Base-by-base conservation (phyloP, 2,797 vertebrate genomes). In the Pseudopleuronectes americanus region DNA sequence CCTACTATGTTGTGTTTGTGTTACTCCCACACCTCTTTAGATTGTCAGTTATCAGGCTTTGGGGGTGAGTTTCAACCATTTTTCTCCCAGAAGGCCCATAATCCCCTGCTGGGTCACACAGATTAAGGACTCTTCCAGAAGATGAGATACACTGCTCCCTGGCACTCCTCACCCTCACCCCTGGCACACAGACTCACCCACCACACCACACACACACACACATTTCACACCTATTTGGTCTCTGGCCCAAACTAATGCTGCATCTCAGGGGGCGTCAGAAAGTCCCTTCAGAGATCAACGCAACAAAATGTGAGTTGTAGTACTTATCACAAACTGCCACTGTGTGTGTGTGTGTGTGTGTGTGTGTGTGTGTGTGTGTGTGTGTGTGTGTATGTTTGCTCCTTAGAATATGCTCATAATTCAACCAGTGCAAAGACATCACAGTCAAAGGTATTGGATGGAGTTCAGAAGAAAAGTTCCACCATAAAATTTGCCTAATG, bases 121-220 rank as follows among this genome's bases (percentile, higher is more conserved):
- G 90, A 93, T 94, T 92, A 93, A 91, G 86, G 73, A 68, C 90
- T 81, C 82, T 88, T 93, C 74, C 84, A 88, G 84, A 85, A 88
- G 80, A 92, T 90, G 87, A 92, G 82, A 89, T 84, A 89, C 90
- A 87, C 83, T 74, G 74, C 78, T 81, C 62, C n/a, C 82, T 92
- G 89, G 88, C 87, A 87, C 74, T 79, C 76, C 63, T 74, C 64
- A 60, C 64, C 64, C 58, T 75, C 79, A 64, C 55, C 17, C 19
- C 80, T 64, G 49, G 55, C 70, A 63, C 73, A 77, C 48, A 79
- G 70, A 76, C 60, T 43, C 24, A 70, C 69, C 54, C 52, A 45
- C 54, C 52, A 45, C 13, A 45, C 38, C 43, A 19, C 14, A 43
- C 41, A 43, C 12, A 43, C 12, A 43, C 41, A 43, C 12, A n/a